Percentiles rank a stretch among this genome's conserved stretches.
phyloP scores from a whole-genome alignment of 2,797 vertebrate genomes.

The Spondyliosoma cantharus region DNA sequence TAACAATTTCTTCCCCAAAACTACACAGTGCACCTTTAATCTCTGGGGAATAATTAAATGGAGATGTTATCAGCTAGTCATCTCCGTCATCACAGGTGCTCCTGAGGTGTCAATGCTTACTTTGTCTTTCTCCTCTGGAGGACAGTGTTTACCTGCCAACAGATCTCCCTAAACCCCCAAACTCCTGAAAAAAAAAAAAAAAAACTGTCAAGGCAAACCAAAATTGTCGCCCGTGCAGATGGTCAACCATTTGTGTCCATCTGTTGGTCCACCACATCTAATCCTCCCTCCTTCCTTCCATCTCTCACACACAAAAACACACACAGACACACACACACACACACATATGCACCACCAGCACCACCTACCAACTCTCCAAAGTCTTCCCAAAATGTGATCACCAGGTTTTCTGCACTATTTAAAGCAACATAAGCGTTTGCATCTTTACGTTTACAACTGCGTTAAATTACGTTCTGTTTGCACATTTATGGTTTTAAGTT shows the following conservation, averaged over 20 bases:
- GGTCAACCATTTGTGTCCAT: slow-evolving; percentile 36
- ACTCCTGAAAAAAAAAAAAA: slow-evolving; percentile 27
- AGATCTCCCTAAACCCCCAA: slow-evolving; percentile 21
- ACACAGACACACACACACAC: no score
- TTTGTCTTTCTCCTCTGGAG: slow-evolving; percentile 32
- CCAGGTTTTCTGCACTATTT: slow-evolving; percentile 67
- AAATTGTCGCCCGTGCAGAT: slow-evolving; percentile 32
- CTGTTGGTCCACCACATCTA: slow-evolving; percentile 28
- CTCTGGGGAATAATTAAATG: slow-evolving; percentile 32
- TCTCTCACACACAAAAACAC: not conserved
- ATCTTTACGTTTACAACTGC: slow-evolving; percentile 36
- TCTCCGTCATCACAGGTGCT: slow-evolving; percentile 26
- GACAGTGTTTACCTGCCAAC: slow-evolving; percentile 45
- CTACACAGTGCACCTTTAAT: not conserved
- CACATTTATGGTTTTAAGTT: slow-evolving; percentile 5
- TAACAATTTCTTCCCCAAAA: no score
- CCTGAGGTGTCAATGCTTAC: slow-evolving; percentile 24
- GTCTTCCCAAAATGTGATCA: slow-evolving; percentile 76
- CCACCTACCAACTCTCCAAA: slow-evolving; percentile 33
- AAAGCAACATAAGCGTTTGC: slow-evolving; percentile 15
- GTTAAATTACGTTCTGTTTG: slow-evolving; percentile 49
- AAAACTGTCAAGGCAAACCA: slow-evolving; percentile 28
- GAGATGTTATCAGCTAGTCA: slow-evolving; percentile 29
- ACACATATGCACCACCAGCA: slow-evolving; percentile 30
- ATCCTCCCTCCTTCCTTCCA: not conserved